Evolutionary conservation across 2,797 vertebrate genomes (phyloP), one percentile per base, ranked within the genome.

Genomic region (Rousettus madagascariensis): DNA sequence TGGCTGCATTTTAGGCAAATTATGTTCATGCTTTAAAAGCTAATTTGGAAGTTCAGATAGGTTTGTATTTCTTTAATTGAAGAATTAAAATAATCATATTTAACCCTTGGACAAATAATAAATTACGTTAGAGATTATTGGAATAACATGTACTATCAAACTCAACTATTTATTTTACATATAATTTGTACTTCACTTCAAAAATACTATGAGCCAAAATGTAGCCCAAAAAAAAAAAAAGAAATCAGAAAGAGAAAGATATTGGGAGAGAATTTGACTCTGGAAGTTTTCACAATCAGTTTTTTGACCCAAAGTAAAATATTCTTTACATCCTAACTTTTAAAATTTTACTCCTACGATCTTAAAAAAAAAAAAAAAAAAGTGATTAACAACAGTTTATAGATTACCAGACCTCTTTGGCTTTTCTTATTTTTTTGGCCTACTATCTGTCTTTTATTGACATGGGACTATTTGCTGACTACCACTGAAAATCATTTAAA

Each of bases 31-130:
- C 30, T 80, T 63, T 90, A 92, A 96, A 96, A 85, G 53, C 77
- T 92, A 75, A 95, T 94, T 82, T 90, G 43, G 43, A 95, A 87
- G 84, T 95, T 82, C 61, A 84, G 46, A 86, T 72, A 90, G 51
- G 59, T 55, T 43, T 85, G 1, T 78, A 13, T 78, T 86, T 84
- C 49, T 89, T 89, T 30, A 79, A 88, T 30, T 41, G 26, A 95
- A 95, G 53, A 91, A 49, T 68, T 93, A 89, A 86, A 94, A 91
- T 20, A 75, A 79, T 57, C 28, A 66, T 30, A 71, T 69, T 95
- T 88, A 86, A 71, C 41, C 19, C 12, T 53, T 55, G 20, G 82
- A n/a, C 38, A 95, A 94, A 71, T 38, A 86, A 69, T 69, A 49
- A 86, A 55, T 3, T 30, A 10, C 36, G 57, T 51, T 46, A 86